phyloP scores from a whole-genome alignment of 1,140 invertebrate genomes.

The Zaprionus ghesquierei region DNA sequence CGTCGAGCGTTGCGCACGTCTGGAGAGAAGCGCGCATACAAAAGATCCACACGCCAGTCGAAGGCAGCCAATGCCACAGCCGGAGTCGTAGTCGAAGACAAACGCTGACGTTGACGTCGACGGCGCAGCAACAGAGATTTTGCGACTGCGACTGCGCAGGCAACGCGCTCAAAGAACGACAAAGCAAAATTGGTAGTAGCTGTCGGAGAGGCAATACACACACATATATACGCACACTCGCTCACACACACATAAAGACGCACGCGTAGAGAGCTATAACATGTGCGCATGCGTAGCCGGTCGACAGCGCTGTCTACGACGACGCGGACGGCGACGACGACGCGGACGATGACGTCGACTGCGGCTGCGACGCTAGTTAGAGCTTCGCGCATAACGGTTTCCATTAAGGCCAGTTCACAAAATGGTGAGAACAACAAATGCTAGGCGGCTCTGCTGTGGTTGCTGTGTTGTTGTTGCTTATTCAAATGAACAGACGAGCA shows the following conservation, averaged over 20 bases:
- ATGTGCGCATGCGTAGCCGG: slow-evolving; percentile 75
- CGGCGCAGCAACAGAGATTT: slow-evolving; percentile 49
- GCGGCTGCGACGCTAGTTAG: slow-evolving; percentile 26
- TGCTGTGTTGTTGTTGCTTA: slow-evolving; percentile 50
- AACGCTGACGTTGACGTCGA: slow-evolving; percentile 29
- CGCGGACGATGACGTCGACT: slow-evolving; percentile 24
- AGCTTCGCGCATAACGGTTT: slow-evolving; percentile 77
- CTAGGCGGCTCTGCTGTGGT: slow-evolving; percentile 42
- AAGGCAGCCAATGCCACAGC: slow-evolving; percentile 54
- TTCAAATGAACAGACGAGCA: slow-evolving; percentile 66
- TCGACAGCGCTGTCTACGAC: slow-evolving; percentile 20
- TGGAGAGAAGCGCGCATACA: slow-evolving; percentile 68
- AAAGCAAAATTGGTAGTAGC: slow-evolving; percentile 64
- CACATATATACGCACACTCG: slow-evolving; percentile 12
- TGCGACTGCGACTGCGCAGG: slow-evolving; percentile 36
- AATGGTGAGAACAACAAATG: slow-evolving; percentile 64
- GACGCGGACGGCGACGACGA: no score
- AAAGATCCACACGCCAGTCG: slow-evolving; percentile 69
- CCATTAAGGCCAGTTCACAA: slow-evolving; percentile 78
- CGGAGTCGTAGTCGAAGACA: slow-evolving; percentile 53
- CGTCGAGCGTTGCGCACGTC: slow-evolving; percentile 68
- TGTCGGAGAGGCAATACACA: slow-evolving; percentile 7
- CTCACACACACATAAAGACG: slow-evolving; percentile 6
- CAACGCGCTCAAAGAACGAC: slow-evolving; percentile 58
- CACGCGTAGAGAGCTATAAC: slow-evolving; percentile 34